Conservation (phyloP, 2,113 vertebrate species). For the Syngnathus floridae region DNA sequence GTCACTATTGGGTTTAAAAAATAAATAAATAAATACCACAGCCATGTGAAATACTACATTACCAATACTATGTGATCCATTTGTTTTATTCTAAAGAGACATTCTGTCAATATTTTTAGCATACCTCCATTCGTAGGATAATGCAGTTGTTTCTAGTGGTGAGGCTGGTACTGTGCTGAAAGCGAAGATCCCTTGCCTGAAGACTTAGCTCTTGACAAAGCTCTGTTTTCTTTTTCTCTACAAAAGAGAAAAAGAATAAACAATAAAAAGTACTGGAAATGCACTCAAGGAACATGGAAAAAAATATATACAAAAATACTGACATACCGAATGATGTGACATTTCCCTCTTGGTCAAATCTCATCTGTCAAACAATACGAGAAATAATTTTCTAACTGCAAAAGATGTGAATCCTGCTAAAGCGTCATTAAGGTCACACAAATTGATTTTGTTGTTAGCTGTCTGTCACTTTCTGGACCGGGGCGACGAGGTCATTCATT, state of each 20-base stretch:
- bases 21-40: neutral
- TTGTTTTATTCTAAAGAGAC: neutral
- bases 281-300: no score
- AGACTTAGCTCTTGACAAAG: slow-evolving; percentile 90
- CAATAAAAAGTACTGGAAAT: no score
- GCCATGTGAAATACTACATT: neutral
- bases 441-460: neutral
- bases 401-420: neutral
- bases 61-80: neutral
- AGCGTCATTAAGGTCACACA: neutral
- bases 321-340: slow-evolving; percentile 86
- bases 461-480: no score
- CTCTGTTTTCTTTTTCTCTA: slow-evolving; percentile 94
- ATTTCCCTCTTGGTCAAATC: slow-evolving; percentile 84
- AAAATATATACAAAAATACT: no score
- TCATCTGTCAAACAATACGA: slow-evolving; percentile 75
- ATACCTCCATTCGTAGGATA: slow-evolving; percentile 91
- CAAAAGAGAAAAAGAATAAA: neutral
- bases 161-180: slow-evolving; percentile 88
- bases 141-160: slow-evolving; percentile 86
- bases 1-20: no score
- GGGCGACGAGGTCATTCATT: neutral
- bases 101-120: neutral
- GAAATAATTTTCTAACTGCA: neutral
- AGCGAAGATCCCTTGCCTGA: slow-evolving; percentile 91